phyloP scores from a whole-genome alignment of 2,113 vertebrate genomes.

The Cyprinus carpio region DNA sequence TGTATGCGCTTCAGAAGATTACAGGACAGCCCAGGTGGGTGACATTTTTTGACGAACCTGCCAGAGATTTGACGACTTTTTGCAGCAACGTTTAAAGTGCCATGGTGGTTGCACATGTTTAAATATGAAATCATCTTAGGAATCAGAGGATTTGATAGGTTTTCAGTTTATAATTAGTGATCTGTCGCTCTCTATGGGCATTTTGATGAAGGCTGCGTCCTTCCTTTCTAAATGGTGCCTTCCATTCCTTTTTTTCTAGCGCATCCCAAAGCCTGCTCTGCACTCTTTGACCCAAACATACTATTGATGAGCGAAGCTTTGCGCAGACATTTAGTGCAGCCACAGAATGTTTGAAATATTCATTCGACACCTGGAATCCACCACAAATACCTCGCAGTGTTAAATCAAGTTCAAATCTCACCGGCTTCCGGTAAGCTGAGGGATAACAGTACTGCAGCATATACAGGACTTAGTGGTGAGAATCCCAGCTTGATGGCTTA shows the following conservation, averaged over 20 bases:
- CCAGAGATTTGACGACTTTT: not conserved
- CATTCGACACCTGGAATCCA: not conserved
- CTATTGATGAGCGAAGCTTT: conserved; percentile 7
- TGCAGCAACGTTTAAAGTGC: not conserved
- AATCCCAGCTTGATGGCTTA: conserved; percentile 12
- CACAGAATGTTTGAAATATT: conserved; percentile 6
- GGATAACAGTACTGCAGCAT: not conserved
- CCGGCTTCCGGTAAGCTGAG: conserved; percentile 10
- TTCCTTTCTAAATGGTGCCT: conserved; percentile 1
- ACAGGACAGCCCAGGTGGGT: not conserved
- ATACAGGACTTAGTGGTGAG: not conserved
- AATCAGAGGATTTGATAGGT: conserved; percentile 28
- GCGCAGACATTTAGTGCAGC: not conserved
- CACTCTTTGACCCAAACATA: not conserved
- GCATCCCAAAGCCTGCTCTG: not conserved
- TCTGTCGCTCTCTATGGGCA: conserved; percentile 17
- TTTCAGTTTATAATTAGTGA: conserved; percentile 34
- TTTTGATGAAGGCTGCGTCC: conserved; percentile 22
- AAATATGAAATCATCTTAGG: conserved; percentile 27
- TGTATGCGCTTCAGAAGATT: conserved; percentile 29
- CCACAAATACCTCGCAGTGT: conserved; percentile 1
- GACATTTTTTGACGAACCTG: conserved; percentile 22
- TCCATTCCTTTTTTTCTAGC: not conserved
- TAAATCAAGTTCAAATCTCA: conserved; percentile 4
- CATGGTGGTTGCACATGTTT: not conserved